These are phyloP conservation scores for Agelaius tricolor DNA, from an alignment of 2,113 vertebrate genomes.

Conservation along the genomic window DNA sequence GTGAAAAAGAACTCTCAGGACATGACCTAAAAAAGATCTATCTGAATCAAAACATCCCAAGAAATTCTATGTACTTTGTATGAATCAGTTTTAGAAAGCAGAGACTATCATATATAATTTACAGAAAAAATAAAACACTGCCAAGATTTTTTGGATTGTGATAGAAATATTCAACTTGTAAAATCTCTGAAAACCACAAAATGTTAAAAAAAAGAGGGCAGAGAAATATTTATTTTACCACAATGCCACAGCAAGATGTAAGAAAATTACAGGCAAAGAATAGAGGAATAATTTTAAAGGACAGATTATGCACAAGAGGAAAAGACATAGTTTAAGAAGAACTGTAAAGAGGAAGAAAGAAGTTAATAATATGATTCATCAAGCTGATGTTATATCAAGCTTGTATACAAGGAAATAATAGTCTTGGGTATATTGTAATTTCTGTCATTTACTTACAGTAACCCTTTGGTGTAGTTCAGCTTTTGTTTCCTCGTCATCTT, in stretches of 20 bases:
- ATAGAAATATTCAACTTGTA: neutral
- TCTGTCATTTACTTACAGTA: constrained; percentile 77
- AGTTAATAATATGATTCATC: neutral
- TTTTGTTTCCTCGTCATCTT: constrained; percentile 88
- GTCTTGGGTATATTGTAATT: neutral
- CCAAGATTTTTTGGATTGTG: neutral
- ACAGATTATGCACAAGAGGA: neutral
- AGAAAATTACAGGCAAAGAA: neutral
- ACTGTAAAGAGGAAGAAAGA: neutral
- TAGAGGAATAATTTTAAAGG: neutral
- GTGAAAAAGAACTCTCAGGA: neutral
- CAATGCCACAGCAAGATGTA: neutral
- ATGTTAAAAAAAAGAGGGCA: neutral
- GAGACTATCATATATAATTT: neutral
- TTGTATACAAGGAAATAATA: neutral
- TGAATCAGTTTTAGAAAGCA: neutral
- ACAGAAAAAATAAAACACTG: neutral
- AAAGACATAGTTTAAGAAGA: neutral
- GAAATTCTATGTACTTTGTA: neutral
- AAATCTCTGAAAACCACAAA: neutral
- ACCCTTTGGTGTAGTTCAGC: constrained; percentile 89
- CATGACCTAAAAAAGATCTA: neutral
- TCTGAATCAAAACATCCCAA: neutral
- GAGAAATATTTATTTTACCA: neutral
- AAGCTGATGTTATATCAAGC: neutral